These are phyloP conservation scores for Indicator indicator DNA, from an alignment of 2,113 vertebrate genomes.

Conservation along the genomic window DNA sequence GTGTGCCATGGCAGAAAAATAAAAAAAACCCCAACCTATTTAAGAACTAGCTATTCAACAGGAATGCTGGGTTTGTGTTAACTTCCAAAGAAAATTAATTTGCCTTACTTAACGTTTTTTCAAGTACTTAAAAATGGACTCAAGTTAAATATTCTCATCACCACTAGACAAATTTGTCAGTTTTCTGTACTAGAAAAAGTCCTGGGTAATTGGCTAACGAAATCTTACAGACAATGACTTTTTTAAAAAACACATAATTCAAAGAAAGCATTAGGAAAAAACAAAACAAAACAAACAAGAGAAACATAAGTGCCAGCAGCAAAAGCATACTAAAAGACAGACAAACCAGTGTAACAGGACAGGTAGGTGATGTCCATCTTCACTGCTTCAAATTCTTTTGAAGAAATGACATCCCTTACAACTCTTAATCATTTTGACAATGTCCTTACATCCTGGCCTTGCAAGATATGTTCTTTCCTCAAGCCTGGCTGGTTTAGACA, in stretches of 20 bases:
- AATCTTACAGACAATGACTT: not conserved
- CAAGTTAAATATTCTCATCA: not conserved
- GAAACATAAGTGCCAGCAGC: not conserved
- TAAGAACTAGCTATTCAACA: not conserved
- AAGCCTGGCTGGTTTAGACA: not conserved
- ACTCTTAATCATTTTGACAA: conserved; percentile 36
- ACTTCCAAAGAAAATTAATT: not conserved
- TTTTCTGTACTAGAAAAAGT: not conserved
- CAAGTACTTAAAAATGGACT: not conserved
- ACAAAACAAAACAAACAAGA: not conserved
- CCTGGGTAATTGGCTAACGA: not conserved
- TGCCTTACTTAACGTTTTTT: not conserved
- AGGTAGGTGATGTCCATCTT: not conserved
- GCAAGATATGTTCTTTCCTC: not conserved
- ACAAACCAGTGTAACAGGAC: not conserved
- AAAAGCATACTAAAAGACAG: not conserved
- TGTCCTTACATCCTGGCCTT: not conserved
- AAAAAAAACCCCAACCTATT: not conserved
- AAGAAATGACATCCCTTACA: conserved; percentile 12
- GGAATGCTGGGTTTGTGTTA: not conserved
- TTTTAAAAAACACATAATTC: not conserved
- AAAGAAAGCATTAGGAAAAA: not conserved
- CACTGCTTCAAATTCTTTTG: not conserved
- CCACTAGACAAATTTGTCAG: not conserved
- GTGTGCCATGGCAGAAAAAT: not conserved